Conservation (phyloP, 1,140 invertebrate species). For the Pectinophora gossypiella region DNA sequence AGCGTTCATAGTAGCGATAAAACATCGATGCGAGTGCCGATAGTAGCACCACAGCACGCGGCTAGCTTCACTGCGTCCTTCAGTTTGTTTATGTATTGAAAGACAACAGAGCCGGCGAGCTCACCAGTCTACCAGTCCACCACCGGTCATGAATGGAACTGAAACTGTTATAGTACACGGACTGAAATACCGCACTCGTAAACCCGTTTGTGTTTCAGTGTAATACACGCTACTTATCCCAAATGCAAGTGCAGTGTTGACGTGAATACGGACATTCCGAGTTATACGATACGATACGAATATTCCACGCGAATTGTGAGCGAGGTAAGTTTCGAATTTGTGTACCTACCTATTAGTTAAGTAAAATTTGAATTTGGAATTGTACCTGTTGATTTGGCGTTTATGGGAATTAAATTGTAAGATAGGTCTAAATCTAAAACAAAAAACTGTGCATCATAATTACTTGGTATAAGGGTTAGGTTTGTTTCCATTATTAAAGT, state of each 20-base stretch:
- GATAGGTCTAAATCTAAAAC: no score
- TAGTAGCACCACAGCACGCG: slow-evolving; percentile 24
- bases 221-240: background rate
- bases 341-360: no score
- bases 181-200: background rate
- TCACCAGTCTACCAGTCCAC: slow-evolving; percentile 39
- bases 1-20: no score
- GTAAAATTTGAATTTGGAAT: no score
- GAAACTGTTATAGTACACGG: background rate
- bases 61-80: slow-evolving; percentile 59
- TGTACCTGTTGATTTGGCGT: no score
- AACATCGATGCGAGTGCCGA: slow-evolving; percentile 7
- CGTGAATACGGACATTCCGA: background rate
- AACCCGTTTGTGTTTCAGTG: no score
- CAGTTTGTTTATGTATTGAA: slow-evolving; percentile 71
- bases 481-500: no score
- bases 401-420: no score
- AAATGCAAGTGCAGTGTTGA: slow-evolving; percentile 11
- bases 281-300: background rate
- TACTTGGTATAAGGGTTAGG: no score
- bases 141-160: slow-evolving; percentile 44
- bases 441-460: no score
- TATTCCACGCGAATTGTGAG: no score
- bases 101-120: slow-evolving; percentile 67
- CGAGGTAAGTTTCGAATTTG: no score